Evolutionary conservation across 2,113 vertebrate species (phyloP), one percentile per base, ranked within the genome.

Genomic region (Alosa alosa): DNA sequence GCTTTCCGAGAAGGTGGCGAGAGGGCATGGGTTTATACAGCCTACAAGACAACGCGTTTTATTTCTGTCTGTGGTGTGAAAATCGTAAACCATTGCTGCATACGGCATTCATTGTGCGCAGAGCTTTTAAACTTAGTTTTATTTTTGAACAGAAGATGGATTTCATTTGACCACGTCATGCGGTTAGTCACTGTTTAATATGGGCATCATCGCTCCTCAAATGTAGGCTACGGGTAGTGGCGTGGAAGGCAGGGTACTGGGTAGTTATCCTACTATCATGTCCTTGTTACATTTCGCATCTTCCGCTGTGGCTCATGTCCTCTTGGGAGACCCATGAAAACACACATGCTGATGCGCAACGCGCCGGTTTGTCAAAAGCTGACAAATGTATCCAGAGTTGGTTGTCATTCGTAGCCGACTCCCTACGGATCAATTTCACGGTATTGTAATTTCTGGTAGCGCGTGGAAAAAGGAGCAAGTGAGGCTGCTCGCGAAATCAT

Each of bases 401-500:
- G 25, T 78, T 78, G 72, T 78, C 72, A 78, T 11, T 39, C 31
- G 55, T 6, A 60, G 55, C 55, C 20, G 18, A 84, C 82, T 39
- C 82, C 6, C 68, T 22, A 17, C 36, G 50, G n/a, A 31, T 86
- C 60, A 45, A 81, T 82, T 55, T 84, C 78, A 84, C 57, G 78
- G 47, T 75, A 82, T 75, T 82, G 85, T 88, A 39, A 84, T 85
- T 84, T 39, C 81, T 86, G 50, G 64, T 25, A 36, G 39, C 81
- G 86, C 89, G 85, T 91, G 87, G 84, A 52, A 81, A 89, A 72
- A 86, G 88, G 91, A 93, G 90, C n/a, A 60, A 78, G 72, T 41
- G 25, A 72, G 46, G 78, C 91, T 93, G 92, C 90, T 89, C 90
- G 90, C 86, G 82, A 90, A 90, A 90, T 90, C 90, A 91, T 94